These are phyloP conservation scores for Dendrolimus houi DNA, from an alignment of 2,888 invertebrate genomes.

Conservation along the genomic window DNA sequence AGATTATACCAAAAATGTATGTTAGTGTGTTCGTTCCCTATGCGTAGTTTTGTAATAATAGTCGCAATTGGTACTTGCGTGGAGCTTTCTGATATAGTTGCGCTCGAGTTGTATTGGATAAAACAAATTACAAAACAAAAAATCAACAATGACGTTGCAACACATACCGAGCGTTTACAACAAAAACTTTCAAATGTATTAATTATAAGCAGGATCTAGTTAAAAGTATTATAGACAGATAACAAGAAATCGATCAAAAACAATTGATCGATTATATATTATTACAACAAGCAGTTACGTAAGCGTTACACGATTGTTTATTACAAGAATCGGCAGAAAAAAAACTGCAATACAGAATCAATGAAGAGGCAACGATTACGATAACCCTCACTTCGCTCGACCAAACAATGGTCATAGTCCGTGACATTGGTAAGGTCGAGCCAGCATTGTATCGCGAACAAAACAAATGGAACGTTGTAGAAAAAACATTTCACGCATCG, in stretches of 20 bases:
- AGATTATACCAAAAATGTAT: too few species aligned
- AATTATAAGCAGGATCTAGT: too few species aligned
- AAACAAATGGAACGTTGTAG: constrained; percentile 27
- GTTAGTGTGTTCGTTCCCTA: too few species aligned
- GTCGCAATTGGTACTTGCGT: too few species aligned
- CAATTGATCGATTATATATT: not conserved
- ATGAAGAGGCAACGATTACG: constrained; percentile 27
- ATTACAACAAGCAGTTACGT: not conserved
- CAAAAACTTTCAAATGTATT: too few species aligned
- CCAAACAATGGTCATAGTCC: constrained; percentile 33
- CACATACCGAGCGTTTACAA: too few species aligned
- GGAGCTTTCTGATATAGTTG: too few species aligned
- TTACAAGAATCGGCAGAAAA: not conserved
- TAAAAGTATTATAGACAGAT: too few species aligned
- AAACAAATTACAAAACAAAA: too few species aligned
- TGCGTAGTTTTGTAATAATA: too few species aligned
- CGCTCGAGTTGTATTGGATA: too few species aligned
- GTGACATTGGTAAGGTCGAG: constrained; percentile 53
- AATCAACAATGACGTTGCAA: too few species aligned
- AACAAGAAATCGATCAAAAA: not conserved
- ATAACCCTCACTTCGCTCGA: constrained; percentile 34
- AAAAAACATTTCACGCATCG: constrained; percentile 14
- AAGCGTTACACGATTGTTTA: not conserved
- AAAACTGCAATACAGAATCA: constrained; percentile 20
- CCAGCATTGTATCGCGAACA: constrained; percentile 32